Evolutionary conservation across 2,113 vertebrate genomes (phyloP), one percentile per base, ranked within the genome.

Genomic region (Ibidorhyncha struthersii): DNA sequence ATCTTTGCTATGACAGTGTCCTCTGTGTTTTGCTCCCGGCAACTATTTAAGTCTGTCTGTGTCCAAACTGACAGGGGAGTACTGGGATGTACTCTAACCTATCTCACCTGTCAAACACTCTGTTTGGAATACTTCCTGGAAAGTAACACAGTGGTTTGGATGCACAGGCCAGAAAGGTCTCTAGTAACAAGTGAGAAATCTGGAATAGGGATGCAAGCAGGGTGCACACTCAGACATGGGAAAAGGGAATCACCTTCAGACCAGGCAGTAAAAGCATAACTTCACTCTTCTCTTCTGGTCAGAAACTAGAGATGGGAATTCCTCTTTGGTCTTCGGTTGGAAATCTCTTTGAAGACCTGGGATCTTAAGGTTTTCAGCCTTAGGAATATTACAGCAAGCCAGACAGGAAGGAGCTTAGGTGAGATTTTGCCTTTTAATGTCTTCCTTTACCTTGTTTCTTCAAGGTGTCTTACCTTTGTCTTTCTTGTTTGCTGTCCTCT

Each of bases 1-100:
- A 2, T 19, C 25, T 36, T 81, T 41, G 47, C 21, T 29, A 4
- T 53, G 13, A 7, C 38, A 34, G 7, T 45, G 36, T n/a, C 13
- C 19, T 65, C 36, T 79, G 7, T n/a, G 10, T 25, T 73, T 81
- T 29, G 3, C 16, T 62, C 21, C 21, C 67, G 43, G 16, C 20
- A 52, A 14, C 15, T 61, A 8, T 26, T 78, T 30, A 22, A 7
- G 43, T 56, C 17, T 32, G 30, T 11, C 22, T 43, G 22, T 34
- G 58, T 36, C 43, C 36, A 23, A 18, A 20, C 9, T 36, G 50
- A 40, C 38, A 26, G 20, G 19, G 32, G 50, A 38, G 43, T 2
- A 1, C 59, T 45, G 52, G 14, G 27, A 8, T 0, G 1, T 12
- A 40, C 19, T 10, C 7, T 32, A 49, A 8, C 0, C 10, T 50